Percentiles rank a stretch among this genome's conserved stretches.
Evolutionary conservation across 2,113 vertebrate species (phyloP).

Genomic region (Ictalurus punctatus): DNA sequence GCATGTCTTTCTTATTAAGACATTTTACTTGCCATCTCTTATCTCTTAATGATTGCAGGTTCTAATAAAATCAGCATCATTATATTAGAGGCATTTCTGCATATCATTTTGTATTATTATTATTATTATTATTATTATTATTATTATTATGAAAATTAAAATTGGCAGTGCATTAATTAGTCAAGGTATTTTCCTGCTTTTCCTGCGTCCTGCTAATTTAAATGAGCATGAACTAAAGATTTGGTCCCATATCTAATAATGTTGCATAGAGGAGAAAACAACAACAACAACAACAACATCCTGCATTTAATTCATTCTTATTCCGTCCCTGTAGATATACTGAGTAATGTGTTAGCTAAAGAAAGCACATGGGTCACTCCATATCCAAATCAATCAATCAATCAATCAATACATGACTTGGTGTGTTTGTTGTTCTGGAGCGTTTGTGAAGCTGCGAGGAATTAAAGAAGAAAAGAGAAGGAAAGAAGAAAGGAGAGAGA

Average conservation of each 20-base stretch:
- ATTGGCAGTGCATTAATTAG: background rate
- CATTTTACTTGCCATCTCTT: background rate
- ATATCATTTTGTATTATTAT: background rate
- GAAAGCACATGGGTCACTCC: background rate
- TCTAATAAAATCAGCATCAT: background rate
- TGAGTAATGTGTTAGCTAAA: background rate
- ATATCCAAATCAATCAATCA: background rate
- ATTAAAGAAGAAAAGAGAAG: background rate
- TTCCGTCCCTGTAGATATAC: background rate
- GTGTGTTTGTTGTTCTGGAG: background rate
- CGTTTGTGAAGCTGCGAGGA: background rate
- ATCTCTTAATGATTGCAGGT: background rate
- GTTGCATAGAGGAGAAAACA: background rate
- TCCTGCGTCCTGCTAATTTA: background rate
- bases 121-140: background rate
- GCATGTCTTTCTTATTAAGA: background rate
- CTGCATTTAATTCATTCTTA: background rate
- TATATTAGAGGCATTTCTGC: background rate
- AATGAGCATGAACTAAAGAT: background rate
- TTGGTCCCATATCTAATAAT: background rate
- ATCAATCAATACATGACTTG: background rate
- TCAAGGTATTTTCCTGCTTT: background rate
- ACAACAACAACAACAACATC: background rate
- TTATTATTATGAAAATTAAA: background rate
- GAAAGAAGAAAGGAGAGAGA: background rate